phyloP scores from a whole-genome alignment of 2,797 vertebrate genomes.

The Corythornis leucogaster region DNA sequence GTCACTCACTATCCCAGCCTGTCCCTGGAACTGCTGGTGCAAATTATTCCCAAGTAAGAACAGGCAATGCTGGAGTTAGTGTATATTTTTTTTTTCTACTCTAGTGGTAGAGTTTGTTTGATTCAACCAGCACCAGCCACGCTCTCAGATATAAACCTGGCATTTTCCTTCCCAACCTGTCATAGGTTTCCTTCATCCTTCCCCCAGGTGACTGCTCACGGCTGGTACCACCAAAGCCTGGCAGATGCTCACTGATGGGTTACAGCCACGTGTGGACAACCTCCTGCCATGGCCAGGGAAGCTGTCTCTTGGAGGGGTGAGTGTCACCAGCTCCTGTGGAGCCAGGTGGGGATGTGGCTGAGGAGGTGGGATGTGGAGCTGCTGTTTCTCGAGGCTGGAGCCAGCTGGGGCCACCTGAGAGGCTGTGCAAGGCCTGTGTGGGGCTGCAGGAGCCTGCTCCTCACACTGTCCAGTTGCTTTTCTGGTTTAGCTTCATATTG shows the following conservation, averaged over 20 bases:
- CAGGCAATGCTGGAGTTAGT: fast-evolving
- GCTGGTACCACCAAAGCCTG: neutral
- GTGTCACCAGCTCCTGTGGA: fast-evolving
- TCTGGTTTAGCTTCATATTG: fast-evolving
- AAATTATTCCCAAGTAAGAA: neutral
- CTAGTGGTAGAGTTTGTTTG: too few species aligned
- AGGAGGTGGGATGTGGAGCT: too few species aligned
- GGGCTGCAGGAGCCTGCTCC: neutral
- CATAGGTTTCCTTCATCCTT: fast-evolving
- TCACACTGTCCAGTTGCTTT: neutral
- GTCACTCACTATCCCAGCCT: fast-evolving
- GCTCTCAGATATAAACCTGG: neutral
- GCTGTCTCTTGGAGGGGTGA: neutral
- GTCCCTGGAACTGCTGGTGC: fast-evolving
- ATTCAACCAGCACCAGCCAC: neutral
- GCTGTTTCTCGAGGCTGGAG: neutral
- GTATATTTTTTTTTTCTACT: too few species aligned
- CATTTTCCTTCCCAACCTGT: neutral
- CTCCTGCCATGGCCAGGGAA: fast-evolving
- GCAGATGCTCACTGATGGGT: neutral
- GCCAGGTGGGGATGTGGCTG: neutral
- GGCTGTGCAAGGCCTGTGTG: fast-evolving
- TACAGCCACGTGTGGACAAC: neutral
- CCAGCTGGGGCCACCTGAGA: neutral
- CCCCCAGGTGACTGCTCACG: fast-evolving